Base-by-base conservation (phyloP, 2,797 vertebrate species). In the Hephaestus fuliginosus region DNA sequence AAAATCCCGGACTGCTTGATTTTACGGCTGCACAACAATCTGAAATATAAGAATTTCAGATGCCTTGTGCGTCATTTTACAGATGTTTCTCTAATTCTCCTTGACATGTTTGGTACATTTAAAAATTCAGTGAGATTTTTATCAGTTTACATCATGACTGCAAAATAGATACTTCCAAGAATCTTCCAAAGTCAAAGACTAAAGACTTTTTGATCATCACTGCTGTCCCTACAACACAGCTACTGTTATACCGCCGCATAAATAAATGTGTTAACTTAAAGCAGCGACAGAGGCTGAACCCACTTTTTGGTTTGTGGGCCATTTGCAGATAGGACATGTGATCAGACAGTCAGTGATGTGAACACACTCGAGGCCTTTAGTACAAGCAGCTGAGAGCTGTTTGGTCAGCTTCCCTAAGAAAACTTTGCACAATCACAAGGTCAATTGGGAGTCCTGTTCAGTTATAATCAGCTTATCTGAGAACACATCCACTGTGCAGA, bases 391-490 rank as follows among this genome's bases (percentile, higher is more conserved):
- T 74, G 7, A 55, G 17, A 48, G 70, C 53, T 41, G 56, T 78
- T 80, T 80, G 70, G 69, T 73, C 28, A 74, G 36, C 76, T 90
- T 85, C 52, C 39, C 74, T 33, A 14, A 78, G 60, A 76, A 83
- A 72, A 73, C 49, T 8, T 72, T 79, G 6, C 60, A 74, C 58
- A 69, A 25, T 66, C 33, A 65, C 78, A 87, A 86, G 81, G 83
- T 92, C 78, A 88, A 84, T 81, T 74, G 70, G 49, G 61, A 84
- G 60, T 70, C 64, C 72, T 60, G 48, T 65, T 84, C 51, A 51
- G 57, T 71, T 76, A 77, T 78, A 80, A 83, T 88, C 76, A 87
- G 62, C 69, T 86, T 77, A 85, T 80, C 78, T 77, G 17, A 74
- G 66, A 83, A 58, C 33, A 80, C 73, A 82, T 81, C 48, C 63